Conservation (phyloP, 2,113 vertebrate species). For the Pygathrix nemaeus region DNA sequence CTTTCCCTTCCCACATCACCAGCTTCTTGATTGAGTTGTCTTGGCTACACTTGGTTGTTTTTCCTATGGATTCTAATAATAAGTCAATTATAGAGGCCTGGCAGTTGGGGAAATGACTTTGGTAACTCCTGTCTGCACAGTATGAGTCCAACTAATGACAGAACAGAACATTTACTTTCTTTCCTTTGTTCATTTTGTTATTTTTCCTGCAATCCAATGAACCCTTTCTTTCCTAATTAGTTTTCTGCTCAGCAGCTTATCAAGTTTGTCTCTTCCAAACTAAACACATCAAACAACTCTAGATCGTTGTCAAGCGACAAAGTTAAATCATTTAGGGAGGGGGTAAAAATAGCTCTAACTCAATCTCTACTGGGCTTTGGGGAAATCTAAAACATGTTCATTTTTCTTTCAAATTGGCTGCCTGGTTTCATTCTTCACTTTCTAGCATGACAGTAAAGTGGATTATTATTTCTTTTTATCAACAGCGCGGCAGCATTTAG, state of each 20-base stretch:
- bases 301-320: slow-evolving; percentile 45
- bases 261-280: slow-evolving; percentile 54
- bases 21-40: not conserved
- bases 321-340: slow-evolving; percentile 42
- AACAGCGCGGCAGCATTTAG: slow-evolving; percentile 58
- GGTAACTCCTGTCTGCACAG: not conserved
- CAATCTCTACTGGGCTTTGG: slow-evolving; percentile 42
- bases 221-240: slow-evolving; percentile 72
- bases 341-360: slow-evolving; percentile 50
- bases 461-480: slow-evolving; percentile 57
- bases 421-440: slow-evolving; percentile 30
- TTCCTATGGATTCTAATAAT: slow-evolving; percentile 50
- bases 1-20: not conserved
- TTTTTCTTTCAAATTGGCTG: slow-evolving; percentile 59
- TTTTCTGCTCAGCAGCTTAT: slow-evolving; percentile 61
- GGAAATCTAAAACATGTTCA: not conserved
- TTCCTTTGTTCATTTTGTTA: slow-evolving; percentile 66
- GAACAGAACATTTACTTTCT: slow-evolving; percentile 63
- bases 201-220: slow-evolving; percentile 55
- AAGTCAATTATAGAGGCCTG: slow-evolving; percentile 67
- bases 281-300: slow-evolving; percentile 59
- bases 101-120: slow-evolving; percentile 66
- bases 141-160: slow-evolving; percentile 37
- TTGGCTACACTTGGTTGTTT: slow-evolving; percentile 43
- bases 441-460: slow-evolving; percentile 27